Evolutionary conservation across 1,140 invertebrate genomes (phyloP), one percentile per base, ranked within the genome.

Genomic region (Aphelinus certus): DNA sequence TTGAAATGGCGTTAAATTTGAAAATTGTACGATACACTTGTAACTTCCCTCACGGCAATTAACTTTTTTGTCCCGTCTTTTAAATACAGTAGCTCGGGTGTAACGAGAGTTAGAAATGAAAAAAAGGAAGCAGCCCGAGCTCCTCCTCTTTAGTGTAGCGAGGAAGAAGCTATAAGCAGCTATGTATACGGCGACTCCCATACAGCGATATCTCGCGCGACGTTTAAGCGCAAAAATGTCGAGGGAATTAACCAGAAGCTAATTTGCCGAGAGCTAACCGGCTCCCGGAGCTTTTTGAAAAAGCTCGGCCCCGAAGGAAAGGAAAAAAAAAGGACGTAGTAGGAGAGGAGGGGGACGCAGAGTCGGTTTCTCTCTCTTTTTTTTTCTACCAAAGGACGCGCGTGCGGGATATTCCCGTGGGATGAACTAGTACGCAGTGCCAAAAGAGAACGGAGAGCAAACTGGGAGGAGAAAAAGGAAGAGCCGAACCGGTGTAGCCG

Each of bases 201-300:
- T 26, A 26, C 26, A 9, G 56, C 47, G 67, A 46, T 70, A 61
- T 70, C 67, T 60, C 55, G 67, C 51, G 51, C 51, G 51, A 53
- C 51, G 9, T 53, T 53, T 53, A 9, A n/a, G 46, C 56, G 67
- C 56, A 42, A 46, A 56, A 68, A 57, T 57, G 53, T n/a, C 55
- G 46, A 7, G 67, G 67, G 67, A 58, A 60, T 70, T 70, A 55
- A 49, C 2, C 45, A 9, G 53, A 70, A 70, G 67, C 67, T 70
- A 70, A 70, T 70, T 70, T 60, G 67, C 67, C 57, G 56, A 7
- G 57, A 46, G 47, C 49, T 10, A 10, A 47, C 45, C 4, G 63
- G 26, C 26, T 26, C 26, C 26, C 26, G 26, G 26, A 26, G 26
- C 26, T 26, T 26, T 26, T 26, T 26, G 43, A 65, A 65, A 65